phyloP scores from a whole-genome alignment of 2,888 invertebrate species.

The Phorcus lineatus region DNA sequence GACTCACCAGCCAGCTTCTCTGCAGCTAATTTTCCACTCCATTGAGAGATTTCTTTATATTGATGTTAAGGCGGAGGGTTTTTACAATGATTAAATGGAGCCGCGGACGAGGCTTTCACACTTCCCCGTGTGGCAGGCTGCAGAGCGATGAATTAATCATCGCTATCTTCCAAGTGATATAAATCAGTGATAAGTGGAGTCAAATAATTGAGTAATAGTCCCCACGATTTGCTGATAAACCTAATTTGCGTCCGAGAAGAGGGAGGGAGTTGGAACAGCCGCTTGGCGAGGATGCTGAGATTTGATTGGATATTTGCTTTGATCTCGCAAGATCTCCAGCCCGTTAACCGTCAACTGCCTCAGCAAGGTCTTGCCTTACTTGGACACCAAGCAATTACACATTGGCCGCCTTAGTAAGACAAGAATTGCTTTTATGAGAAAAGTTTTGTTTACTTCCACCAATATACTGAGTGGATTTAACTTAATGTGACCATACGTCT shows the following conservation, averaged over 20 bases:
- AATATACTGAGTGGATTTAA: slow-evolving; percentile 12
- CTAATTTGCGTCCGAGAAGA: slow-evolving; percentile 26
- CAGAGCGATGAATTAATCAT: slow-evolving; percentile 39
- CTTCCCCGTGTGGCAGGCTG: slow-evolving; percentile 30
- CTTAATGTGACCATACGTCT: slow-evolving; percentile 2
- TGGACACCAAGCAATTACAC: not conserved
- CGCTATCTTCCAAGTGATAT: slow-evolving; percentile 32
- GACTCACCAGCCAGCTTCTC: slow-evolving; percentile 9
- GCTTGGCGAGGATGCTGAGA: slow-evolving; percentile 5
- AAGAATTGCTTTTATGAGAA: slow-evolving; percentile 9
- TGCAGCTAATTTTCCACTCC: slow-evolving; percentile 45
- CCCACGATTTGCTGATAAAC: slow-evolving; percentile 29
- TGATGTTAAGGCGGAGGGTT: slow-evolving; percentile 45
- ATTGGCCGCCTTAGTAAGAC: not conserved
- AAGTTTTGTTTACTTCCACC: slow-evolving; percentile 17
- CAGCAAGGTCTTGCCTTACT: not conserved
- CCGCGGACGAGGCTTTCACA: slow-evolving; percentile 26
- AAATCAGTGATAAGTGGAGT: slow-evolving; percentile 43
- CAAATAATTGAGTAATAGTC: slow-evolving; percentile 41
- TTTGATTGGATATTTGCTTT: slow-evolving; percentile 24
- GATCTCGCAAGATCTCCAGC: slow-evolving; percentile 5
- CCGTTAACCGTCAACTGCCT: not conserved
- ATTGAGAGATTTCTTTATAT: slow-evolving; percentile 46
- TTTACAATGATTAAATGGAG: slow-evolving; percentile 47
- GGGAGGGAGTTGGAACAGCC: slow-evolving; percentile 23